A percentile compares a stretch with the other conserved stretches of the same genome.
phyloP scores from a whole-genome alignment of 2,113 vertebrate genomes.

The Lycocorax pyrrhopterus region DNA sequence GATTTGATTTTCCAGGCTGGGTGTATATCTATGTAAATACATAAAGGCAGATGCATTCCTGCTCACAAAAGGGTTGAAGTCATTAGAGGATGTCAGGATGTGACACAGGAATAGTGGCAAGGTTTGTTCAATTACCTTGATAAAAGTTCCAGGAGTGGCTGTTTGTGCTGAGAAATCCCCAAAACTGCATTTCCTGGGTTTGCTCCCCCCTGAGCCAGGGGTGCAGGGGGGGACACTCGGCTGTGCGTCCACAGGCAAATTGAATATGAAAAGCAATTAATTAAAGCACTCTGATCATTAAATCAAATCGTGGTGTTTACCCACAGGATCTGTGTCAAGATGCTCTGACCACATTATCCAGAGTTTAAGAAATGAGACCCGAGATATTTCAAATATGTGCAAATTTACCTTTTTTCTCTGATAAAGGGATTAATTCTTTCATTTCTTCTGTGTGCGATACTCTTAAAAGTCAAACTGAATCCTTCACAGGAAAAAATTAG shows the following conservation, averaged over 20 bases:
- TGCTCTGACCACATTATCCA: not conserved
- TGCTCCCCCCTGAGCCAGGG: not conserved
- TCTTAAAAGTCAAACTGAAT: not conserved
- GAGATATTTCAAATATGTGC: not conserved
- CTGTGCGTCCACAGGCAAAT: not conserved
- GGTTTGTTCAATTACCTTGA: not conserved
- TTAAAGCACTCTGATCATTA: not conserved
- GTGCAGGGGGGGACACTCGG: not conserved
- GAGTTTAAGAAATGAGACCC: not conserved
- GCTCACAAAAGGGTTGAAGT: not conserved
- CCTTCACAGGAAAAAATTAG: not conserved
- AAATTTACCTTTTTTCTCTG: not conserved
- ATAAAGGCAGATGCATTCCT: not conserved
- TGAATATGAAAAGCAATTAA: not conserved
- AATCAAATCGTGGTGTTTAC: not conserved
- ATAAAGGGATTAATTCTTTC: not conserved
- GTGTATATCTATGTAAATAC: not conserved
- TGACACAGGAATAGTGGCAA: not conserved
- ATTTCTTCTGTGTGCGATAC: not conserved
- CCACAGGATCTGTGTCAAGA: not conserved
- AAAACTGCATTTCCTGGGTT: not conserved
- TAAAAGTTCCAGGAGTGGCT: not conserved
- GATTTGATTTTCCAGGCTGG: slow-evolving; percentile 26
- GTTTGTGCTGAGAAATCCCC: not conserved
- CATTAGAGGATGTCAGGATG: not conserved